Base-by-base conservation (phyloP, 2,888 invertebrate genomes). In the Cataglyphis rosenhaueri region DNA sequence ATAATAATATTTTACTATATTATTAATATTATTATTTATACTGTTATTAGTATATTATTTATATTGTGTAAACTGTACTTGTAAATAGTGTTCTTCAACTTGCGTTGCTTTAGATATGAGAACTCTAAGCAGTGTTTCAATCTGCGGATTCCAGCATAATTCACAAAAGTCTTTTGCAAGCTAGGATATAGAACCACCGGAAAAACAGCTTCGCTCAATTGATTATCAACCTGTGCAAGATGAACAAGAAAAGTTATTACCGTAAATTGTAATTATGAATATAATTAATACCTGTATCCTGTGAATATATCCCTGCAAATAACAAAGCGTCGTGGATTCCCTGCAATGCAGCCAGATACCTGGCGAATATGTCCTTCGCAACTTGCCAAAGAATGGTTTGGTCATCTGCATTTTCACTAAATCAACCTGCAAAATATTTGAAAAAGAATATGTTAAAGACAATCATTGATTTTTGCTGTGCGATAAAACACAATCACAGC, bases 351-450 rank as follows among this genome's bases (percentile, higher is more conserved):
- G 90, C 96, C 97, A 97, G 61, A 97, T 91, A 0, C 97, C 97
- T 0, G 98, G 97, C 81, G 96, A 96, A 92, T 97, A 97, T 0
- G 96, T 96, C 59, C 98, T 95, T 61, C 97, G 94, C 35, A 98
- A 93, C 91, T 97, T 97, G 0, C 97, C 97, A 92, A 97, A 97
- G 94, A 97, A 98, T 0, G 98, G 98, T 93, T 97, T 97, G 0
- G 97, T 96, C 97, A 98, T 97, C 90, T 97, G 97, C 98, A 98
- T 98, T 93, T 97, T 97, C 71, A 96, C 96, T 88, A 98, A 96
- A 92, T 98, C 97, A 79, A 97, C 97, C 95, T 97, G 95, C 10
- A 89, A 87, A 57, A 59, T 25, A 55, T 32, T 55, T 25, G n/a
- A 2, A 57, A 44, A 73, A 6, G 0, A 0, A 52, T 18, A 18